Evolutionary conservation across 2,113 vertebrate species (phyloP).

Genomic region (Cheilinus undulatus): DNA sequence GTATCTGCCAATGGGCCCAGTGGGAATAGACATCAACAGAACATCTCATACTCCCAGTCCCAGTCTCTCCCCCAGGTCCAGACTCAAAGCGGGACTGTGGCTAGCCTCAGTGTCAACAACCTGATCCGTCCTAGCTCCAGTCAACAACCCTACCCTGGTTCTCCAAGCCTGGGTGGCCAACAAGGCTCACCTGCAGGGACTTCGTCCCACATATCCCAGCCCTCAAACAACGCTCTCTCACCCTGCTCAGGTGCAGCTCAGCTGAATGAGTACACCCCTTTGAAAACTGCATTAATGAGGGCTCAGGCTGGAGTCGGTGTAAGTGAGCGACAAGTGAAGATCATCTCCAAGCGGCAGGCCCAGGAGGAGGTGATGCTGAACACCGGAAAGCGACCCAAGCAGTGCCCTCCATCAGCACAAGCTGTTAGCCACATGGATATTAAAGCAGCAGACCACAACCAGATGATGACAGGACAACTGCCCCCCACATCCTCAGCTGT

Average conservation of each 20-base stretch:
- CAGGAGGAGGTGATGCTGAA: slow-evolving; percentile 91
- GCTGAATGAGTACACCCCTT: slow-evolving; percentile 86
- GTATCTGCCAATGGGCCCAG: slow-evolving; percentile 80
- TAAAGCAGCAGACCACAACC: slow-evolving; percentile 89
- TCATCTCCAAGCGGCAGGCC: slow-evolving; percentile 90
- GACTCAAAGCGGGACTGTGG: slow-evolving; percentile 79
- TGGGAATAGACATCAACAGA: slow-evolving; percentile 83
- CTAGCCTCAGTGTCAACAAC: slow-evolving; percentile 95
- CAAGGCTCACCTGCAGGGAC: slow-evolving; percentile 83
- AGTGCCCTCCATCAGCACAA: slow-evolving; percentile 80
- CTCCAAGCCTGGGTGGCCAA: slow-evolving; percentile 83
- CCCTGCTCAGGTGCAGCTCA: slow-evolving; percentile 85
- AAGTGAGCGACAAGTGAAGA: slow-evolving; percentile 87
- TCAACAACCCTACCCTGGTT: slow-evolving; percentile 88
- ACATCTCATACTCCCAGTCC: slow-evolving; percentile 84
- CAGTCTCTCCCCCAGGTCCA: slow-evolving; percentile 68
- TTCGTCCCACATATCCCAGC: slow-evolving; percentile 81
- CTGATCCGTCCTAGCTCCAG: slow-evolving; percentile 88
- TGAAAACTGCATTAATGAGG: slow-evolving; percentile 86
- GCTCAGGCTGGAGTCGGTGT: slow-evolving; percentile 84
- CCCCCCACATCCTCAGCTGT: slow-evolving; percentile 85
- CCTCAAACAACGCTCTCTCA: slow-evolving; percentile 82
- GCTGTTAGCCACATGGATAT: slow-evolving; percentile 85
- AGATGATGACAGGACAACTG: slow-evolving; percentile 88
- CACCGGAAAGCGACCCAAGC: slow-evolving; percentile 90